Evolutionary conservation across 1,140 invertebrate species (phyloP).

Genomic region (Grapholita molesta): DNA sequence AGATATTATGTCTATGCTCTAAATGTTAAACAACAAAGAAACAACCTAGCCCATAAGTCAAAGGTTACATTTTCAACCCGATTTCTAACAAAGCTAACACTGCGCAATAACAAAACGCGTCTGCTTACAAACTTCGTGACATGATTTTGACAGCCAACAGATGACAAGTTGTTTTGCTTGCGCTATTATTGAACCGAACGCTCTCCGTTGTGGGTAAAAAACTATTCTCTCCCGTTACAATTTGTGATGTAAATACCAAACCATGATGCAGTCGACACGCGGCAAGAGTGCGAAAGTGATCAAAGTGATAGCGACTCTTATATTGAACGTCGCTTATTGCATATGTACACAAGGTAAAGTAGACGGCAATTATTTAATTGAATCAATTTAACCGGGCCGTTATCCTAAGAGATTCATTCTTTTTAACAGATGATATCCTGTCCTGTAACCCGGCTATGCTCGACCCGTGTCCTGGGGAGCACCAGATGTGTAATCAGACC

Average conservation of each 20-base stretch:
- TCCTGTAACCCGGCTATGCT: slow-evolving; percentile 53
- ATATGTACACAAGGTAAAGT: slow-evolving; percentile 60
- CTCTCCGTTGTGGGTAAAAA: slow-evolving; percentile 41
- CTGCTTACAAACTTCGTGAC: slow-evolving; percentile 27
- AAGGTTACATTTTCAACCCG: no score
- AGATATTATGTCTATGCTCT: no score
- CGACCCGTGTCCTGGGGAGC: slow-evolving; percentile 39
- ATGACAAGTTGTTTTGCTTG: slow-evolving; percentile 50
- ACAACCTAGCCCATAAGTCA: no score
- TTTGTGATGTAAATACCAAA: slow-evolving; percentile 55
- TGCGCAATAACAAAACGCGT: neutral
- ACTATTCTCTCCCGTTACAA: slow-evolving; percentile 30
- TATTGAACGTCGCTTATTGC: slow-evolving; percentile 52
- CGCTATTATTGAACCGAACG: slow-evolving; percentile 30
- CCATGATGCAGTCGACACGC: slow-evolving; percentile 22
- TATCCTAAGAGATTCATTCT: slow-evolving; percentile 57
- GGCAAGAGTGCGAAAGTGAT: slow-evolving; percentile 48
- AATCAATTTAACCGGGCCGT: slow-evolving; percentile 64
- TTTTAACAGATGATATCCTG: slow-evolving; percentile 75
- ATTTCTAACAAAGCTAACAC: no score
- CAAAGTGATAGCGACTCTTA: slow-evolving; percentile 49
- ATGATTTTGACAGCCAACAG: slow-evolving; percentile 32
- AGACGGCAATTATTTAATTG: slow-evolving; percentile 73
- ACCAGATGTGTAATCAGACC: slow-evolving; percentile 50
- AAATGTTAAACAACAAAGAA: no score